Base-by-base conservation (phyloP, 2,797 vertebrate species). In the Tiaroga cobitis region DNA sequence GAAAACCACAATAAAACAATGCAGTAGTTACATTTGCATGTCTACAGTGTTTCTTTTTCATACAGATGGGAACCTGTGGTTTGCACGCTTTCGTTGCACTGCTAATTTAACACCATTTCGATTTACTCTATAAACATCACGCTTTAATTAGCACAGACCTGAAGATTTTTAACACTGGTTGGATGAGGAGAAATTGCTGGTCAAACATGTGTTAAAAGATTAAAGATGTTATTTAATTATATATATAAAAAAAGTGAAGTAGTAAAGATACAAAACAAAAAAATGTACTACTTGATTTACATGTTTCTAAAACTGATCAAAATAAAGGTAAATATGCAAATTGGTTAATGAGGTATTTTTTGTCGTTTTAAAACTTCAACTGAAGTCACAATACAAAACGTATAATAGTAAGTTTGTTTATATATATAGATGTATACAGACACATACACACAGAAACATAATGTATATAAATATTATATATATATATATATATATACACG, bases 1-100 rank as follows among this genome's bases (percentile, higher is more conserved):
- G 87, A 89, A 86, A 68, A 80, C 43, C 63, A 80, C 68, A 86
- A 86, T 67, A 65, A 81, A 90, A 72, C 85, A 70, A 72, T 90
- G 86, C 70, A 85, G 56, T 54, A 76, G 56, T 37, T 73, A 46
- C n/a, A 54, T 82, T 13, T 75, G 15, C 11, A 8, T 26, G 29
- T 5, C 15, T 24, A 3, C 18, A 8, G 21, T 18, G 21, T 37
- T 34, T 21, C 5, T 81, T 51, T 37, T 39, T 10, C 46, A 18
- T 18, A 19, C 65, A 3, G 13, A 26, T 39, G 32, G 32, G 24
- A 81, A 26, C 21, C 7, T 82, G 81, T 46, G 16, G 26, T 74
- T 65, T 43, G 1, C 9, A 49, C 3, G 0, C 4, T 6, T 21
- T 39, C 32, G 13, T 15, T 34, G 26, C 39, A 4, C 10, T 63